Evolutionary conservation across 53 echinoderm and acorn worm genomes (phyloP).

Genomic region (Temnopleurus reevesii): DNA sequence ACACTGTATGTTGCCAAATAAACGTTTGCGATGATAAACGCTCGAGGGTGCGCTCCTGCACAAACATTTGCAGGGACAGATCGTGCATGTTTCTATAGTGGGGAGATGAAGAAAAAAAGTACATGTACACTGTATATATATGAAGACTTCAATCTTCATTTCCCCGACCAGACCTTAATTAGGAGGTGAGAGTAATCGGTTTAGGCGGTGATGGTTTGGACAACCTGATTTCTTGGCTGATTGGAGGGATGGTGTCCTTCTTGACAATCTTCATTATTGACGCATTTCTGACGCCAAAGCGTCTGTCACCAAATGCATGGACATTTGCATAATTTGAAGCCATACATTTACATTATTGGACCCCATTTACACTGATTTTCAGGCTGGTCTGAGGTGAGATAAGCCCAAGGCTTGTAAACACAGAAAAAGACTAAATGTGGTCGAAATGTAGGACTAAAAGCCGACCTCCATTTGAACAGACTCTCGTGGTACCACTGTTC

Average conservation of each 20-base stretch:
- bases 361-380: too few species aligned
- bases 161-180: slow-evolving; percentile 9
- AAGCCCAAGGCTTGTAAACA: too few species aligned
- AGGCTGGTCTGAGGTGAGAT: too few species aligned
- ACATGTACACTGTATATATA: too few species aligned
- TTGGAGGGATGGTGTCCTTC: background rate
- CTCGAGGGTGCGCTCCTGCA: slow-evolving; percentile 1
- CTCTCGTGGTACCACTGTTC: too few species aligned
- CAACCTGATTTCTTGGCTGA: slow-evolving; percentile 31
- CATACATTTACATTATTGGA: too few species aligned
- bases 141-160: slow-evolving; percentile 31
- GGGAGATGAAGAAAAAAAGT: background rate
- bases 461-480: too few species aligned
- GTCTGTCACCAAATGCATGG: too few species aligned
- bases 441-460: too few species aligned
- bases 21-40: slow-evolving; percentile 11
- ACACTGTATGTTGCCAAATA: background rate
- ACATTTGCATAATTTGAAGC: too few species aligned
- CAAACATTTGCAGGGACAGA: slow-evolving; percentile 26
- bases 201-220: slow-evolving; percentile 10
- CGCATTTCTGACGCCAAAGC: too few species aligned
- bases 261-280: background rate
- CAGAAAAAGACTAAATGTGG: too few species aligned
- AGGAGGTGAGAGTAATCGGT: background rate
- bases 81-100: slow-evolving; percentile 15